A percentile compares a stretch with the other conserved stretches of the same genome.
These are phyloP conservation scores for Erynnis tages DNA, from an alignment of 2,888 invertebrate genomes.

Conservation along the genomic window DNA sequence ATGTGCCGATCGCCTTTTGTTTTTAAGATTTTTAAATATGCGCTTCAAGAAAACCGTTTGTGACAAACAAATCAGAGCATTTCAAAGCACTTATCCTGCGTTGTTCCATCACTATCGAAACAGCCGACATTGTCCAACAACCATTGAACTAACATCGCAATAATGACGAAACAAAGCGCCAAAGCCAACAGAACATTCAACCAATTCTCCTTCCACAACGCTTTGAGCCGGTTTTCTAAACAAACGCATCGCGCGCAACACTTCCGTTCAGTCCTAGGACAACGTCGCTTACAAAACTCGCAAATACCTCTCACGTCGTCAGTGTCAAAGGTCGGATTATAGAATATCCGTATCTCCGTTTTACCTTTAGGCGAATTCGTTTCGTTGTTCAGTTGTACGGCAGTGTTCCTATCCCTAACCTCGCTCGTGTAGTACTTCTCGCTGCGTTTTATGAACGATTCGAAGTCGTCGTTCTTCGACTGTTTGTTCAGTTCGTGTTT, in stretches of 20 bases:
- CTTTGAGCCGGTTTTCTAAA: conserved; percentile 56
- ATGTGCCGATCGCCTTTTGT: no score
- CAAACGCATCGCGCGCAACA: conserved; percentile 66
- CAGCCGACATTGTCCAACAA: conserved; percentile 52
- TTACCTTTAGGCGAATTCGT: conserved; percentile 44
- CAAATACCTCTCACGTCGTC: conserved; percentile 54
- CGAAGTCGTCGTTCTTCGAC: conserved; percentile 54
- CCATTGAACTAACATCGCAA: conserved; percentile 62
- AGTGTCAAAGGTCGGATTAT: conserved; percentile 70
- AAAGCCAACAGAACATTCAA: conserved; percentile 63
- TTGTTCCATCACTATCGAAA: conserved; percentile 37
- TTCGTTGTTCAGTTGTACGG: conserved; percentile 51
- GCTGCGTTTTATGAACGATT: conserved; percentile 71
- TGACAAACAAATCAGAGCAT: conserved; percentile 39
- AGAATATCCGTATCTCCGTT: conserved; percentile 72
- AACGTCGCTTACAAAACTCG: conserved; percentile 56
- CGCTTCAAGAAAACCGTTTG: no score
- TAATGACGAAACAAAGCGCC: conserved; percentile 56
- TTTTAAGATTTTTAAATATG: no score
- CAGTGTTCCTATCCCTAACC: conserved; percentile 54
- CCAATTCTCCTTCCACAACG: conserved; percentile 69
- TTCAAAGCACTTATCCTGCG: conserved; percentile 50
- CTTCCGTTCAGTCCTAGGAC: conserved; percentile 60
- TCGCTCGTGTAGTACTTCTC: conserved; percentile 70
- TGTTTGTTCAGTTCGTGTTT: conserved; percentile 56